Base-by-base conservation (phyloP, 2,888 invertebrate species). In the Monochamus alternatus region DNA sequence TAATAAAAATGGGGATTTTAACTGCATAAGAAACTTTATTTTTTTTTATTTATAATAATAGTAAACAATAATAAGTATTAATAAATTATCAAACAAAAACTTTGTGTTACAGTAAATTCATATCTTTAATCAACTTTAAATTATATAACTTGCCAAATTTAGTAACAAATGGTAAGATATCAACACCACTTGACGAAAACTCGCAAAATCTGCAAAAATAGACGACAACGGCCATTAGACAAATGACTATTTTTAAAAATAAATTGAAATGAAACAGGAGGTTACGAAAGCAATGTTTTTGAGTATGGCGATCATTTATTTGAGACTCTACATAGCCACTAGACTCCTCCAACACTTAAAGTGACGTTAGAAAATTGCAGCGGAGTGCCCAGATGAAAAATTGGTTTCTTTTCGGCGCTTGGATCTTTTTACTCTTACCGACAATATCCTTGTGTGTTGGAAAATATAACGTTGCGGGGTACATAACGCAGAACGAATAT, bases 181-280 rank as follows among this genome's bases (percentile, higher is more conserved):
- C 55, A 55, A 3, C 55, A 4, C 3, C 55, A n/a, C 55, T 55
- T n/a, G 1, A 7, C n/a, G 2, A 38, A 4, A 4, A 38, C 38
- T 38, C 38, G 7, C 4, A 7, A 38, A 38, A 38, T 12, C 55
- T 14, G 7, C 55, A 55, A 22, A 12, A 63, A 63, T 43, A 43
- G 14, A 63, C 14, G 63, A 9, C 14, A n/a, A 14, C n/a, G 55
- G 14, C n/a, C 22, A 14, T 8, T 7, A 14, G 31, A 66, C 14
- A 66, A 66, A 66, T 30, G 47, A 22, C 66, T 47, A 3, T 66
- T 66, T 66, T 47, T 31, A 51, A 66, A 66, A 66, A 31, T 66
- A 30, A 66, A 44, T 66, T 66, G 66, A 66, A 66, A 47, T 51
- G 66, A 66, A 66, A 63, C 63, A 32, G n/a, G 5, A 47, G 51